phyloP scores from a whole-genome alignment of 2,113 vertebrate genomes.

The Pagrus major region DNA sequence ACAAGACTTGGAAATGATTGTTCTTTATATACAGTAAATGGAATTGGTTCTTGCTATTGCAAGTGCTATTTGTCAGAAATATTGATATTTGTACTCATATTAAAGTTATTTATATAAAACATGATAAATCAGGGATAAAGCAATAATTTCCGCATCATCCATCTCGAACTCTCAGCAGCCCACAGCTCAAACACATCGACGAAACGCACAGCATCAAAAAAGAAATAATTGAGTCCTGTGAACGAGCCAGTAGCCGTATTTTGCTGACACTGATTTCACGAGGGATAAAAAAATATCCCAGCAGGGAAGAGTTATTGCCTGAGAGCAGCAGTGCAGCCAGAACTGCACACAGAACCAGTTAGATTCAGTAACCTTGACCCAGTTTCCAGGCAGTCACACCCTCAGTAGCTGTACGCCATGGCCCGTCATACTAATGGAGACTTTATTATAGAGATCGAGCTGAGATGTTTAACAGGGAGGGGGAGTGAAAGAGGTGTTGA shows the following conservation, averaged over 20 bases:
- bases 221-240: not conserved
- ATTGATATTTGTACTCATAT: not conserved
- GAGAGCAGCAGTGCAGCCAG: constrained; percentile 52
- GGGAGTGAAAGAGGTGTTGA: constrained; percentile 27
- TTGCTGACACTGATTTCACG: constrained; percentile 55
- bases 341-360: constrained; percentile 53
- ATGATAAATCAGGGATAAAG: not conserved
- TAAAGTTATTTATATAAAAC: not conserved
- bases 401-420: constrained; percentile 10
- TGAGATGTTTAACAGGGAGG: constrained; percentile 4
- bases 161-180: not conserved
- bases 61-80: not conserved
- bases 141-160: not conserved
- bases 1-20: not conserved
- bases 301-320: constrained; percentile 36
- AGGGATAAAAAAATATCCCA: constrained; percentile 37
- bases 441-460: constrained; percentile 58
- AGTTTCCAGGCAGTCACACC: constrained; percentile 68
- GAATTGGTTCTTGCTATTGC: not conserved
- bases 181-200: not conserved
- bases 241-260: constrained; percentile 38
- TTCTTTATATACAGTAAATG: not conserved
- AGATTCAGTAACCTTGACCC: constrained; percentile 79
- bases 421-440: constrained; percentile 56
- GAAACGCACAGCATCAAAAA: constrained; percentile 1